Percentiles rank a stretch among this genome's conserved stretches.
Evolutionary conservation across 2,888 invertebrate genomes (phyloP).

Genomic region (Tenthredo mesomela): DNA sequence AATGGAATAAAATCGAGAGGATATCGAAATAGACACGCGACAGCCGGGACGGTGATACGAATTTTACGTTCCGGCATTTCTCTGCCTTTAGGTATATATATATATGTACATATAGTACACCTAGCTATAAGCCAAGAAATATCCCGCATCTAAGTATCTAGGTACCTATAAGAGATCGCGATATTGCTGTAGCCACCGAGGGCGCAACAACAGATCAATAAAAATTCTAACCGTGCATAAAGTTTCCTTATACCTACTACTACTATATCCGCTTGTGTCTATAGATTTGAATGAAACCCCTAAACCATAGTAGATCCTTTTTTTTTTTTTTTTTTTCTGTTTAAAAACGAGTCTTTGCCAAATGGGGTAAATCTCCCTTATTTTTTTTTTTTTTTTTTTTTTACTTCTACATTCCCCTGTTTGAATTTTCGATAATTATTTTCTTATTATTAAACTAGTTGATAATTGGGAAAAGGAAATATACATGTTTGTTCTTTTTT

Average conservation of each 20-base stretch:
- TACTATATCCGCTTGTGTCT: background rate
- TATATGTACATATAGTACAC: too few species aligned
- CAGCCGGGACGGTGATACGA: conserved; percentile 70
- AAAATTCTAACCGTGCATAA: conserved; percentile 68
- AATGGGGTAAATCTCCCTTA: background rate
- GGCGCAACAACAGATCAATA: conserved; percentile 72
- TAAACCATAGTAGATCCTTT: background rate
- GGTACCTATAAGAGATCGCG: background rate
- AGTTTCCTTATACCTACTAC: background rate
- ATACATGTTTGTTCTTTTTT: too few species aligned
- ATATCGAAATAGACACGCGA: conserved; percentile 56
- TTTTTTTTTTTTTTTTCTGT: background rate
- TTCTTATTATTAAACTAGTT: too few species aligned
- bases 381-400: too few species aligned
- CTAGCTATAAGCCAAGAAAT: background rate
- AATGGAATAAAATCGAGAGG: background rate
- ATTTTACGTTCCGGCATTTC: conserved; percentile 63
- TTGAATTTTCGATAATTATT: too few species aligned
- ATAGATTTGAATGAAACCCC: background rate
- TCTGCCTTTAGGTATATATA: background rate
- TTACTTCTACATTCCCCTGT: too few species aligned
- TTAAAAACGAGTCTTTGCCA: background rate
- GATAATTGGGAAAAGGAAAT: too few species aligned
- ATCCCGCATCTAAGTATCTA: background rate
- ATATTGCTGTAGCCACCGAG: conserved; percentile 53